Percentiles rank a stretch among this genome's conserved stretches.
These are phyloP conservation scores for Drosophila murphyi DNA, from an alignment of 1,140 invertebrate species.

Conservation along the genomic window DNA sequence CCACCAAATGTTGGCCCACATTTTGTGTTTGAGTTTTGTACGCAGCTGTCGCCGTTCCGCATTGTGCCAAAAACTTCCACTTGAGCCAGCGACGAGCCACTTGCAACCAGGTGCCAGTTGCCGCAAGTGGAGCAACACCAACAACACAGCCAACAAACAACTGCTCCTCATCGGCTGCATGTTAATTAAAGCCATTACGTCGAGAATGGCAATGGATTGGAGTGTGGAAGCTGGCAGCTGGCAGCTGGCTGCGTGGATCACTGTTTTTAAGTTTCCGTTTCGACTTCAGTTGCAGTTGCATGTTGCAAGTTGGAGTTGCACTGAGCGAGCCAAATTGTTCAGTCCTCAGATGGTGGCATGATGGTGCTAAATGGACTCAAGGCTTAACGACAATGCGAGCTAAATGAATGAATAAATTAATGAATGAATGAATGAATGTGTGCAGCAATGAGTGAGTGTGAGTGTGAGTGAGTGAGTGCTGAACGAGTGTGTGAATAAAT, in stretches of 20 bases:
- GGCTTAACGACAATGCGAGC: constrained; percentile 9
- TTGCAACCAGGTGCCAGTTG: constrained; percentile 18
- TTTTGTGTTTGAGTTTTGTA: constrained; percentile 24
- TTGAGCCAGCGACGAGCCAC: constrained; percentile 37
- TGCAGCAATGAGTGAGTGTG: not conserved
- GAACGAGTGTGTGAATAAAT: not conserved
- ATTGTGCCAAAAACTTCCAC: constrained; percentile 50
- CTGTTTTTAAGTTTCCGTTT: constrained; percentile 2
- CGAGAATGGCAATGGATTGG: constrained; percentile 37
- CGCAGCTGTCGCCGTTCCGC: not conserved
- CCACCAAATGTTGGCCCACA: constrained; percentile 55
- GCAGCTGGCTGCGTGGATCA: not conserved
- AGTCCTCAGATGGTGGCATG: constrained; percentile 65
- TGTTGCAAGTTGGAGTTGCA: not conserved
- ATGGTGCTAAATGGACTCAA: constrained; percentile 50
- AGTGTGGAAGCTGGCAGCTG: not conserved
- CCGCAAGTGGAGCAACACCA: constrained; percentile 4
- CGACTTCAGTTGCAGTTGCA: constrained; percentile 9
- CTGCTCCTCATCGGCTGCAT: constrained; percentile 43
- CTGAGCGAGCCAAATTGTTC: constrained; percentile 60
- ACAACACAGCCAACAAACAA: constrained; percentile 3
- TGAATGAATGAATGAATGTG: not conserved
- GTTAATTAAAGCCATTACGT: constrained; percentile 79
- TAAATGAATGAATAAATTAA: constrained; percentile 8
- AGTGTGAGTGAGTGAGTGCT: not conserved